Conservation (phyloP, 64 coral and sea anemone species). For the Catalaphyllia jardinei region DNA sequence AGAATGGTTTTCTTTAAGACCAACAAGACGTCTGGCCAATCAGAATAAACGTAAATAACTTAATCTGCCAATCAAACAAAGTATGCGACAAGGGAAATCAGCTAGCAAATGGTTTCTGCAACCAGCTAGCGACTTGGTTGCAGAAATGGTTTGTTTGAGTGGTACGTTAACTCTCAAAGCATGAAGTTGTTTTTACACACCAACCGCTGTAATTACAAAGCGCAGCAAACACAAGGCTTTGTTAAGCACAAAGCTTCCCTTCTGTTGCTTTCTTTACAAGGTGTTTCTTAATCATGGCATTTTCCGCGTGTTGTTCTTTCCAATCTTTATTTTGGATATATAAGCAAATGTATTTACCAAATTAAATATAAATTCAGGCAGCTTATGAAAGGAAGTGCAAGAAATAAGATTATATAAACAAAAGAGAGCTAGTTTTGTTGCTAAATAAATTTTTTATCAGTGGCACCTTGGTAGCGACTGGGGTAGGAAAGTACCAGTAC, state of each 20-base stretch:
- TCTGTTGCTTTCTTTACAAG: background rate
- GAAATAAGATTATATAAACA: conserved; percentile 15
- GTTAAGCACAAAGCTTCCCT: background rate
- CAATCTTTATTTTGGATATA: background rate
- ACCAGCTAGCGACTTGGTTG: too few relatives aligned
- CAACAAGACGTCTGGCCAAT: too few relatives aligned
- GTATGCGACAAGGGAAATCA: too few relatives aligned
- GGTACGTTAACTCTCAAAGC: too few relatives aligned
- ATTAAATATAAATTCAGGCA: background rate
- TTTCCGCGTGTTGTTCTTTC: background rate
- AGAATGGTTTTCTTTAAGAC: too few relatives aligned
- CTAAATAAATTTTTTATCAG: conserved; percentile 27
- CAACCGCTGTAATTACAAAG: too few relatives aligned
- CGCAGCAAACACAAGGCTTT: too few relatives aligned
- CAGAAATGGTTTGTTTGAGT: too few relatives aligned
- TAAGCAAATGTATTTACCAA: background rate
- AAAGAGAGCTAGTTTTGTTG: conserved; percentile 55
- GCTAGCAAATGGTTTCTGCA: too few relatives aligned
- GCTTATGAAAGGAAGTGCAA: background rate
- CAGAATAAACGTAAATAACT: too few relatives aligned
- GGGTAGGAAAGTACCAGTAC: background rate
- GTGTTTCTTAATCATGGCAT: background rate
- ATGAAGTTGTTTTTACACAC: too few relatives aligned
- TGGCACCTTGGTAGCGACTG: background rate
- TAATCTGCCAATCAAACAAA: too few relatives aligned